Evolutionary conservation across 2,797 vertebrate species (phyloP).

Genomic region (Mycteria americana): DNA sequence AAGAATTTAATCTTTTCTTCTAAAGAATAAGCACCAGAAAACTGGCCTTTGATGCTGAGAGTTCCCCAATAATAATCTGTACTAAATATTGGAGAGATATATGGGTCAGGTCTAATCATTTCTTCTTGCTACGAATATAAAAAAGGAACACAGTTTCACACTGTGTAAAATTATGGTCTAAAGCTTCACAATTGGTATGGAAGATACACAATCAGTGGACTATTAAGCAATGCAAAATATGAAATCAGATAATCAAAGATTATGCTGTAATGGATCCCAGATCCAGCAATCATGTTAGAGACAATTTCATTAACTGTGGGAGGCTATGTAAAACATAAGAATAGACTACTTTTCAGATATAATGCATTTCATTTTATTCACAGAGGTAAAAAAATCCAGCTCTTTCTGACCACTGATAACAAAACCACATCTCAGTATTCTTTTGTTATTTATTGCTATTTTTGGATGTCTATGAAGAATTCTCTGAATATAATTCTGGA

Average conservation of each 20-base stretch:
- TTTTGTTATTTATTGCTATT: neutral
- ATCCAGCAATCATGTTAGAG: neutral
- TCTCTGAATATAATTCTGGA: neutral
- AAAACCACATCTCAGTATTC: neutral
- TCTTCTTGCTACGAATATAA: neutral
- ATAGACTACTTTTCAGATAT: neutral
- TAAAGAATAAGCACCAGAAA: neutral
- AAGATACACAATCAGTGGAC: neutral
- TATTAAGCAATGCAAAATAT: neutral
- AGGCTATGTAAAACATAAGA: neutral
- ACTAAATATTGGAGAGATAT: neutral
- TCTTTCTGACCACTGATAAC: neutral
- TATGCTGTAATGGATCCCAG: neutral
- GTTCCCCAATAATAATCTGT: neutral
- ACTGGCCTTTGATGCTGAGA: neutral
- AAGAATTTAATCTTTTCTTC: neutral
- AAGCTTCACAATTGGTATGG: neutral
- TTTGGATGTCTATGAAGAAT: neutral
- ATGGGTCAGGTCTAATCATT: neutral
- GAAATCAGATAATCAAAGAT: neutral
- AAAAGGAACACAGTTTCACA: neutral
- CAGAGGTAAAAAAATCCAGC: neutral
- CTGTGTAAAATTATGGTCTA: neutral
- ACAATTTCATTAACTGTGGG: neutral
- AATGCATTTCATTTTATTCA: neutral